Base-by-base conservation (phyloP, 2,888 invertebrate genomes). In the Andrena marginata region DNA sequence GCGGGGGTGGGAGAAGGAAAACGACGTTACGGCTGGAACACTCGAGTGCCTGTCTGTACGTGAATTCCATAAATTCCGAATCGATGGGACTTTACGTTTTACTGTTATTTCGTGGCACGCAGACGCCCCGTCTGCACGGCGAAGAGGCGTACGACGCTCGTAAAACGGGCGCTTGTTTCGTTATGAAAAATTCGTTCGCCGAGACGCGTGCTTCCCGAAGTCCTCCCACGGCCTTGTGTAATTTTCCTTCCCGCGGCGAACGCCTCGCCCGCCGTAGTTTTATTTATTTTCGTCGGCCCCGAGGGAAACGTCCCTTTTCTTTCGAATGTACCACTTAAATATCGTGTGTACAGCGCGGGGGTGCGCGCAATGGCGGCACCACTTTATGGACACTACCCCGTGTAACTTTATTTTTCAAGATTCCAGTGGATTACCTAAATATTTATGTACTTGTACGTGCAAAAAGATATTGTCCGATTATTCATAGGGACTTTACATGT, bases 11-110 rank as follows among this genome's bases (percentile, higher is more conserved):
- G n/a, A n/a, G n/a, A n/a, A 23, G 20, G n/a, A 10, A 7, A 29
- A 26, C 20, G 26, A 33, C 13, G 68, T 78, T 77, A 63, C 23
- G 67, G 26, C 62, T 26, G 31, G 78, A 33, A 77, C 62, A 48
- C 62, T 78, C 77, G 62, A n/a, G 67, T 26, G 20, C n/a, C 54
- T 23, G 54, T 77, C 42, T 60, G 16, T 48, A 69, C 62, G 62
- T 10, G 78, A 78, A 78, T 78, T 78, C 78, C 70, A 80, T 80
- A 80, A 78, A 78, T 78, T 78, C 42, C 16, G 49, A 51, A 78
- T 80, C 79, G 79, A 78, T 78, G 64, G 60, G 5, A 70, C 70
- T 78, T 78, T 70, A 70, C 70, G n/a, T 31, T 42, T 78, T 35
- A 68, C 62, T 23, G 62, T 75, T 75, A 74, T 48, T 70, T 23